Conservation (phyloP, 2,888 invertebrate genomes). For the Stenotaenia linearis region DNA sequence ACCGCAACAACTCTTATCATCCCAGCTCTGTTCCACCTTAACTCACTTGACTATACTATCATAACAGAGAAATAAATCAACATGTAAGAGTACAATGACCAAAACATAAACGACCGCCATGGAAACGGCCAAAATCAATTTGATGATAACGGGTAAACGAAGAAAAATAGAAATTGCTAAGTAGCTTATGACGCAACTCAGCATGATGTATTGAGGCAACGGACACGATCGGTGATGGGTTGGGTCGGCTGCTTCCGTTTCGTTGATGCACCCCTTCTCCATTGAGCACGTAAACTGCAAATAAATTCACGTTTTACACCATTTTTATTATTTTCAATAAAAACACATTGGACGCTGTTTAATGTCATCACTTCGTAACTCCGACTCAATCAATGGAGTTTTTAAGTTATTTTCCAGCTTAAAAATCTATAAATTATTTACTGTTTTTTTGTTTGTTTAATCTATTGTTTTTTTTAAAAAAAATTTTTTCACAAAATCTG, state of each 20-base stretch:
- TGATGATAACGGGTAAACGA: conserved; percentile 72
- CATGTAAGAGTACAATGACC: conserved; percentile 74
- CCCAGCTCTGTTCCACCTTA: neutral
- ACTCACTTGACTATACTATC: conserved; percentile 70
- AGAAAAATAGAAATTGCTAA: conserved; percentile 79
- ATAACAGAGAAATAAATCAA: conserved; percentile 72
- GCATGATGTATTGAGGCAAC: conserved; percentile 77
- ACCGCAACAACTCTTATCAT: no score
- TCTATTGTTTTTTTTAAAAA: no score
- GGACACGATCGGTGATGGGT: conserved; percentile 71
- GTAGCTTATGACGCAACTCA: conserved; percentile 77
- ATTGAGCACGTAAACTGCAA: conserved; percentile 27
- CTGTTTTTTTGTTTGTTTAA: no score
- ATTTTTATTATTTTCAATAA: no score
- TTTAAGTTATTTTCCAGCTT: no score
- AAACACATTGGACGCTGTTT: no score
- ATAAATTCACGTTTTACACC: no score
- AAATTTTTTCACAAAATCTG: no score
- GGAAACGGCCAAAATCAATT: conserved; percentile 67
- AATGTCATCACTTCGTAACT: no score
- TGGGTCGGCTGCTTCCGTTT: neutral
- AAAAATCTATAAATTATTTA: no score
- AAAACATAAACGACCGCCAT: conserved; percentile 75
- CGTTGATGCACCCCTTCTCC: neutral
- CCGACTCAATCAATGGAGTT: no score